A percentile compares a stretch with the other conserved stretches of the same genome.
These are phyloP conservation scores for Trematomus bernacchii DNA, from an alignment of 2,797 vertebrate species.

Conservation along the genomic window DNA sequence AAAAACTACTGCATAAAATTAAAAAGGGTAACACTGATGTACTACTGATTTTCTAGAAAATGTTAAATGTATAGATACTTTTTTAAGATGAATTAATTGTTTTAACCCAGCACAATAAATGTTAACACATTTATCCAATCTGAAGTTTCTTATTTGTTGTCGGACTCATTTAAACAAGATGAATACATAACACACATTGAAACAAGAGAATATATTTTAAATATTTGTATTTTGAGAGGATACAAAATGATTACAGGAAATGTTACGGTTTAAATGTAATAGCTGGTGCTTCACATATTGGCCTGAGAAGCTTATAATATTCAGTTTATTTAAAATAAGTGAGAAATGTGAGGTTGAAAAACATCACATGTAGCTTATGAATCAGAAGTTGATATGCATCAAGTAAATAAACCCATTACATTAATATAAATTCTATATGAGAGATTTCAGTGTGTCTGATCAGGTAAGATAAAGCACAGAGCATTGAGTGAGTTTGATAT, in stretches of 20 bases:
- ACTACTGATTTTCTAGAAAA: conserved; percentile 35
- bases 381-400: conserved; percentile 2
- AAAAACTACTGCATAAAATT: background rate
- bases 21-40: background rate
- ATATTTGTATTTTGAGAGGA: conserved; percentile 26
- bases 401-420: background rate
- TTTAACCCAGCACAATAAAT: conserved; percentile 5
- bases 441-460: conserved; percentile 16
- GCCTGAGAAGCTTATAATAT: conserved; percentile 7
- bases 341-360: background rate
- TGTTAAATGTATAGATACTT: conserved; percentile 26
- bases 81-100: conserved; percentile 18
- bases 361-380: background rate
- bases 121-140: background rate
- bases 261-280: conserved; percentile 53
- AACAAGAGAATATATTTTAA: conserved; percentile 46
- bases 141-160: background rate
- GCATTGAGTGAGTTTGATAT: conserved; percentile 6
- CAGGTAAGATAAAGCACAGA: conserved; percentile 36
- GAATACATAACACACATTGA: background rate
- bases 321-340: background rate
- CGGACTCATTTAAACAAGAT: background rate
- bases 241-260: conserved; percentile 60
- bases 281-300: conserved; percentile 36
- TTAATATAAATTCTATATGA: conserved; percentile 19